Percentiles rank a stretch among this genome's conserved stretches.
Evolutionary conservation across 2,888 invertebrate species (phyloP).

Genomic region (Hyposoter dolosus): DNA sequence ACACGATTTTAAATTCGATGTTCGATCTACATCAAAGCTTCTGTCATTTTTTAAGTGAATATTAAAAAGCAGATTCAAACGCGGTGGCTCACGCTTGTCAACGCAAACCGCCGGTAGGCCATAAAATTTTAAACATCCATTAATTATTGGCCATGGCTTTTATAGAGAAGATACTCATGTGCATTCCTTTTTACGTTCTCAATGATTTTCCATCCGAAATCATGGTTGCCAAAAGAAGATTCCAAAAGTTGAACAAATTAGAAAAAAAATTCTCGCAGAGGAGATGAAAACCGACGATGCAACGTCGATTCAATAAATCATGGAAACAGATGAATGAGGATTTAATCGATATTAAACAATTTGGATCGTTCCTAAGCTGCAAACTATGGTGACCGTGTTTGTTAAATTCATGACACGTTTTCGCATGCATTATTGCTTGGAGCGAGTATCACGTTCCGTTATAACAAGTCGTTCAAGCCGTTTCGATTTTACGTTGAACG

Average conservation of each 20-base stretch:
- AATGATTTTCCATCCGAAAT: too few species aligned
- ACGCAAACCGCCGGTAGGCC: background rate
- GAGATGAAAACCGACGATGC: too few species aligned
- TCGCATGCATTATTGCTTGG: constrained; percentile 48
- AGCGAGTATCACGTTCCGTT: constrained; percentile 56
- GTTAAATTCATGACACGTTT: constrained; percentile 48
- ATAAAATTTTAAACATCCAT: background rate
- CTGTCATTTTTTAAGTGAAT: background rate
- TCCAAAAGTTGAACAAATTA: too few species aligned
- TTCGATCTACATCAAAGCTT: background rate
- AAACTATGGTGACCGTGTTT: constrained; percentile 13
- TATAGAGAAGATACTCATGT: background rate
- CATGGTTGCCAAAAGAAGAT: too few species aligned
- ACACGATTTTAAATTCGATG: background rate
- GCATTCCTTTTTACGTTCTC: too few species aligned
- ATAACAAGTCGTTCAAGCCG: constrained; percentile 36
- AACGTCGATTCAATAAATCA: background rate
- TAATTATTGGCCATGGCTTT: background rate
- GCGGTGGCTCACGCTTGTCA: background rate
- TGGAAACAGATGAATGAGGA: background rate
- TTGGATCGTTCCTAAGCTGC: background rate
- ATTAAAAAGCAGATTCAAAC: background rate
- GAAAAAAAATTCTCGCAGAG: too few species aligned
- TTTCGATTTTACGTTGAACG: constrained; percentile 39
- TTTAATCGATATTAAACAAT: background rate